These are phyloP conservation scores for Dendrolimus kikuchii DNA, from an alignment of 1,140 invertebrate genomes.

Conservation along the genomic window DNA sequence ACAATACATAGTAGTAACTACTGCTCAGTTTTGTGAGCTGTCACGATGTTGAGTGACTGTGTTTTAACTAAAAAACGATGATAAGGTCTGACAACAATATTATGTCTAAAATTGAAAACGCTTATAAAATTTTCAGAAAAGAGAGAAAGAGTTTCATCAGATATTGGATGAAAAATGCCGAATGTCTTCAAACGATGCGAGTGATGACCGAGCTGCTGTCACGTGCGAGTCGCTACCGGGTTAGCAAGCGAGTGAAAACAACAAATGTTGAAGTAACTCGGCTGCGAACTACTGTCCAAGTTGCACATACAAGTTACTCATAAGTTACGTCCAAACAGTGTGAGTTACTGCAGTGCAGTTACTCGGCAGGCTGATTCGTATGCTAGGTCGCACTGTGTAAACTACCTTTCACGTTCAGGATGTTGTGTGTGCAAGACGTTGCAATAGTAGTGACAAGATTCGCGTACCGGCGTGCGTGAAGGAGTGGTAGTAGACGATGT, in stretches of 20 bases:
- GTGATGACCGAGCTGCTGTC: constrained; percentile 1
- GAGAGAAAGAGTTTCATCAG: background rate
- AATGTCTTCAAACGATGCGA: background rate
- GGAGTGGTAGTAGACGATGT: constrained; percentile 94
- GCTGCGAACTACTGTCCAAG: constrained; percentile 7
- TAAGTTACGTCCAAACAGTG: too few species aligned
- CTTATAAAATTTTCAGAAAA: background rate
- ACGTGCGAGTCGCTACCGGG: background rate
- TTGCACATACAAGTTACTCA: constrained; percentile 13
- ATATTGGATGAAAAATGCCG: background rate
- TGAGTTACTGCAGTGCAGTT: too few species aligned
- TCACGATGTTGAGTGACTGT: background rate
- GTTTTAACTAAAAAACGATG: constrained; percentile 1
- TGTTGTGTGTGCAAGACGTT: background rate
- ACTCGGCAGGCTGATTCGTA: too few species aligned
- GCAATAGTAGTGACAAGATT: background rate
- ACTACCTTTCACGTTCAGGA: too few species aligned
- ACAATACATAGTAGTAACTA: background rate
- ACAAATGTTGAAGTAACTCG: constrained; percentile 11
- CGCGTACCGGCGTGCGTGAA: constrained; percentile 82
- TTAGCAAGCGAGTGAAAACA: constrained; percentile 8
- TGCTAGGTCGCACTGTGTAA: too few species aligned
- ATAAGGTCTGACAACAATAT: background rate
- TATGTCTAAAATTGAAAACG: background rate
- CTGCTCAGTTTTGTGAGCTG: background rate